Percentiles rank a stretch among this genome's conserved stretches.
Conservation (phyloP, 2,113 vertebrate genomes). For the Chloroceryle aenea region DNA sequence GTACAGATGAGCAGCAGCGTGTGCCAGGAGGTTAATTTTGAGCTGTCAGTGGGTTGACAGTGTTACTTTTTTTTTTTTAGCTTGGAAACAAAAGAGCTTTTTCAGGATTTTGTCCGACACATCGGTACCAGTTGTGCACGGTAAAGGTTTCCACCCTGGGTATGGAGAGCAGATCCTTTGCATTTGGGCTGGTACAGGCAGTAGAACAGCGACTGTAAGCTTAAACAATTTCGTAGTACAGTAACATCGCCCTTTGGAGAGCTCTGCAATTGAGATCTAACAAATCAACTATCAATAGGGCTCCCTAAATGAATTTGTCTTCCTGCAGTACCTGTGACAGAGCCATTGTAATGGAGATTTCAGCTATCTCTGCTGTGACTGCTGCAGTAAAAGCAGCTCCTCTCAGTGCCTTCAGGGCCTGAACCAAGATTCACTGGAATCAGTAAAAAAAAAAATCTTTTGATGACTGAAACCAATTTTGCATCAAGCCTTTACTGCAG, state of each 20-base stretch:
- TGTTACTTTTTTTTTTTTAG: background rate
- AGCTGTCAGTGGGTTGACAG: background rate
- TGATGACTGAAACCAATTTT: background rate
- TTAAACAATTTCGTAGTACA: background rate
- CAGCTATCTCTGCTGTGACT: background rate
- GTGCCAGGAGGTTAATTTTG: background rate
- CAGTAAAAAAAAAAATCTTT: background rate
- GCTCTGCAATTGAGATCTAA: slow-evolving; percentile 21
- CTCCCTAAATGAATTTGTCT: slow-evolving; percentile 39
- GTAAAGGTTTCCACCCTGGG: background rate
- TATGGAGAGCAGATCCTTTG: background rate
- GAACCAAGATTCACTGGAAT: background rate
- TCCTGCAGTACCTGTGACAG: slow-evolving; percentile 34
- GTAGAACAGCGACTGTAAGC: background rate
- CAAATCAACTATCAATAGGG: slow-evolving; percentile 16
- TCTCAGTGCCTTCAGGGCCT: background rate
- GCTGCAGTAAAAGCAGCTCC: slow-evolving; percentile 14
- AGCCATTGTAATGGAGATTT: slow-evolving; percentile 38
- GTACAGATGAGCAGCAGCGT: background rate
- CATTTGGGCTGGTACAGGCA: background rate
- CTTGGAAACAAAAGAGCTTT: slow-evolving; percentile 3
- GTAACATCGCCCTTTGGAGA: background rate
- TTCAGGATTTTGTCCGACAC: background rate
- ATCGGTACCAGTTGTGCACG: background rate
- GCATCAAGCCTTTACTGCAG: background rate